Percentiles rank a stretch among this genome's conserved stretches.
Conservation (phyloP, 2,888 invertebrate genomes). For the Agrochola lota region DNA sequence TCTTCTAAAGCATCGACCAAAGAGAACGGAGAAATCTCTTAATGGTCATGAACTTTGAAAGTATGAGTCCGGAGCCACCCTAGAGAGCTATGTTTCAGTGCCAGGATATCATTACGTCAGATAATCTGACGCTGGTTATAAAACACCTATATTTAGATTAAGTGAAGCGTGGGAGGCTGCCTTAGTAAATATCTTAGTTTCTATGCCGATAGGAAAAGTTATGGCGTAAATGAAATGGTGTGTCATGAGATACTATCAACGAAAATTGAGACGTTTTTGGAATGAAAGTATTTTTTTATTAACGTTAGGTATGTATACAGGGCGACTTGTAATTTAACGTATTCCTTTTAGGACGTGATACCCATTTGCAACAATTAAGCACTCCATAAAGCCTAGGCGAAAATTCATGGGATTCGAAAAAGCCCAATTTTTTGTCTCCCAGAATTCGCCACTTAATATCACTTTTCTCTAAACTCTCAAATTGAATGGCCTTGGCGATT, state of each 20-base stretch:
- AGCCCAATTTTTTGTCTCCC: no score
- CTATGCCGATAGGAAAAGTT: slow-evolving; percentile 55
- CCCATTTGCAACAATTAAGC: no score
- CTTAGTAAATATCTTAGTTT: slow-evolving; percentile 42
- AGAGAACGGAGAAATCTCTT: slow-evolving; percentile 78
- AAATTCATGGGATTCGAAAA: no score
- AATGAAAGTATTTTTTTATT: not conserved
- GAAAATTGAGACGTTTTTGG: slow-evolving; percentile 11
- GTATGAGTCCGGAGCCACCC: slow-evolving; percentile 80
- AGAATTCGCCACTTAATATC: no score
- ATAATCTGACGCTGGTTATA: slow-evolving; percentile 81
- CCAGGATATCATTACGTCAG: slow-evolving; percentile 82
- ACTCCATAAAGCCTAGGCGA: no score
- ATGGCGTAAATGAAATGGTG: slow-evolving; percentile 40
- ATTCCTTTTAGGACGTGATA: no score
- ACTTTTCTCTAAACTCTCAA: no score
- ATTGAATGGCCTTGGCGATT: no score
- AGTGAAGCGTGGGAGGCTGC: slow-evolving; percentile 62
- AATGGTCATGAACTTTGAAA: slow-evolving; percentile 84
- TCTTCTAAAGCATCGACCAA: slow-evolving; percentile 75
- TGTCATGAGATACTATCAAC: slow-evolving; percentile 40
- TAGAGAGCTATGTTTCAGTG: slow-evolving; percentile 84
- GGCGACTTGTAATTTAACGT: no score
- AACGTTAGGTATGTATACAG: no score
- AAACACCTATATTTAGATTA: slow-evolving; percentile 77